A percentile compares a stretch with the other conserved stretches of the same genome.
Evolutionary conservation across 2,113 vertebrate genomes (phyloP).

Genomic region (Pundamilia nyererei): DNA sequence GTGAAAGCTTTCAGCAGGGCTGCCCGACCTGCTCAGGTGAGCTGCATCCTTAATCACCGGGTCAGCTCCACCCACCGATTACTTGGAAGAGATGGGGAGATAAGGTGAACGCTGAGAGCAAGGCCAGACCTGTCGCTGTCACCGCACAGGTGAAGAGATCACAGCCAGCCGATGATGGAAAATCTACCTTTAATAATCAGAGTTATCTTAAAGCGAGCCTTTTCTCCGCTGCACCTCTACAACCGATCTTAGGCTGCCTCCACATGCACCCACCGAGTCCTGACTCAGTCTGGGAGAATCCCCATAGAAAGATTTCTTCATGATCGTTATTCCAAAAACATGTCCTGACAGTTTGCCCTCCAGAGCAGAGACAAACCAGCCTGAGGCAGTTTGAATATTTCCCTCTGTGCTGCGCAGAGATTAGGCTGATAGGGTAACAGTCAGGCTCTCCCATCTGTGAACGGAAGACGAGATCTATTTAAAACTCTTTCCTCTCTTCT

Average conservation of each 20-base stretch:
- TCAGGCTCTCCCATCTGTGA: not conserved
- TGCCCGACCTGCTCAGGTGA: not conserved
- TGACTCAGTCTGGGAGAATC: not conserved
- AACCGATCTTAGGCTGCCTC: not conserved
- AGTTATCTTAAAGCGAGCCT: not conserved
- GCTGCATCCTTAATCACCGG: not conserved
- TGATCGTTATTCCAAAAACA: not conserved
- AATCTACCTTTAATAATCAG: not conserved
- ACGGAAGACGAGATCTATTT: not conserved
- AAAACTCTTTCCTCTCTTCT: not conserved
- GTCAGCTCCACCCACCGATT: not conserved
- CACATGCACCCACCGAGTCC: not conserved
- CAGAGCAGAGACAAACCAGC: not conserved
- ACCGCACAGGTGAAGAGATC: not conserved
- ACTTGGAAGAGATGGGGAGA: not conserved
- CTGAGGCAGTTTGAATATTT: not conserved
- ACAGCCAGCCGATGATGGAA: not conserved
- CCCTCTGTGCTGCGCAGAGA: rapidly evolving
- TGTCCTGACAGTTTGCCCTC: not conserved
- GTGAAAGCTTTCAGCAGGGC: not conserved
- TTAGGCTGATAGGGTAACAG: not conserved
- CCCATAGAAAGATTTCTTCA: not conserved
- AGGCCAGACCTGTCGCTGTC: not conserved
- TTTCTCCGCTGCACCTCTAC: not conserved
- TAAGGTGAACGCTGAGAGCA: not conserved